phyloP scores from a whole-genome alignment of 2,797 vertebrate genomes.

The Oreonectes daqikongensis region DNA sequence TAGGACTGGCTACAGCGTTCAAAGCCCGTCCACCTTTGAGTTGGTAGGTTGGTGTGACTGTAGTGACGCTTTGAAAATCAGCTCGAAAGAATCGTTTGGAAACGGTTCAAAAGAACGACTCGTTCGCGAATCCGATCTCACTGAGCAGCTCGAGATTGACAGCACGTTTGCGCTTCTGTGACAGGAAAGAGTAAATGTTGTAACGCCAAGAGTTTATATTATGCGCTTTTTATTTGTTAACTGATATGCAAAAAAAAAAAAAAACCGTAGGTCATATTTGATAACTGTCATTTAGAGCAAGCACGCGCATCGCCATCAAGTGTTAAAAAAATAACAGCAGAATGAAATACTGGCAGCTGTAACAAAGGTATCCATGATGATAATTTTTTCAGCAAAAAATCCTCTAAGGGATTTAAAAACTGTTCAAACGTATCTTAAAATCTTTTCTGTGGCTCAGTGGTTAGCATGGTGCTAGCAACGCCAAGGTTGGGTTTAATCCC shows the following conservation, averaged over 20 bases:
- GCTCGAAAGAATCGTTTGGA: background rate
- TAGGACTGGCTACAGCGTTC: background rate
- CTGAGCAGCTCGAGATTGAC: background rate
- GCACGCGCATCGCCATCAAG: conserved; percentile 21
- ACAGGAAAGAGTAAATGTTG: background rate
- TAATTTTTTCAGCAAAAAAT: background rate
- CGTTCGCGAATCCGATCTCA: background rate
- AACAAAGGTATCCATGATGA: background rate
- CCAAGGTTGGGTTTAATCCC: no score
- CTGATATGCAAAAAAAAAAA: no score
- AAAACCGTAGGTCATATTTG: no score
- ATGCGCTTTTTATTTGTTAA: no score
- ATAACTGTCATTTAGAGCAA: background rate
- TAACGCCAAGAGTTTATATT: no score
- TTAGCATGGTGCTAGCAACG: no score
- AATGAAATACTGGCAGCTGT: background rate
- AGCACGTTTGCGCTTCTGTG: background rate
- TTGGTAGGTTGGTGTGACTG: no score
- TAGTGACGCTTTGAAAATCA: background rate
- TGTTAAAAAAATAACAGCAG: conserved; percentile 17
- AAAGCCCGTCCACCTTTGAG: no score
- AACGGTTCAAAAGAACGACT: conserved; percentile 6
- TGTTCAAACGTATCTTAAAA: no score
- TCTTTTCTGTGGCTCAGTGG: no score
- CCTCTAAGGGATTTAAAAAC: no score